phyloP scores from a whole-genome alignment of 1,140 invertebrate genomes.

The Oryctes rhinoceros region DNA sequence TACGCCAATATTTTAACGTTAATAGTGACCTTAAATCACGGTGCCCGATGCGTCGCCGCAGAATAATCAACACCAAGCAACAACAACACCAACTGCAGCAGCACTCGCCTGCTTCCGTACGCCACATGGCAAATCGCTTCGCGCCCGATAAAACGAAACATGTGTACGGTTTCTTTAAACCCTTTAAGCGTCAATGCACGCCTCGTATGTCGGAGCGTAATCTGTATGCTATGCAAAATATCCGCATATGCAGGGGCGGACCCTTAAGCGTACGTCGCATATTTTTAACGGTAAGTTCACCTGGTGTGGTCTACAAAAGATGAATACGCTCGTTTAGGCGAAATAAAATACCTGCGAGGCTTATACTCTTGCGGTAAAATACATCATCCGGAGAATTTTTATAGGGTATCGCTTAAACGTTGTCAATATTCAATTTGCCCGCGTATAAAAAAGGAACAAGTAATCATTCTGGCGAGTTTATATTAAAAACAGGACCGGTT shows the following conservation, averaged over 20 bases:
- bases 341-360: too few relatives aligned
- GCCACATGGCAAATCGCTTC: conserved; percentile 5
- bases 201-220: not conserved
- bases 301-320: too few relatives aligned
- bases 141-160: not conserved
- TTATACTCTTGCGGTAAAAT: too few relatives aligned
- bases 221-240: not conserved
- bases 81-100: not conserved
- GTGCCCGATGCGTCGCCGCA: not conserved
- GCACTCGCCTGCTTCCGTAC: not conserved
- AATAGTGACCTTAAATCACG: conserved; percentile 32
- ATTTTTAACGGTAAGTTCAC: too few relatives aligned
- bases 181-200: conserved; percentile 1
- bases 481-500: too few relatives aligned
- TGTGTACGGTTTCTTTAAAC: conserved; percentile 18
- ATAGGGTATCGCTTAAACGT: too few relatives aligned
- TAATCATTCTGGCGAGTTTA: too few relatives aligned
- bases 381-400: too few relatives aligned
- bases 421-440: too few relatives aligned
- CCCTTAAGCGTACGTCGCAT: too few relatives aligned
- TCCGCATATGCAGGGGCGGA: not conserved
- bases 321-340: too few relatives aligned
- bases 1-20: conserved; percentile 31
- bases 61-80: conserved; percentile 16
- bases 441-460: too few relatives aligned